These are phyloP conservation scores for Oegoconia quadripuncta DNA, from an alignment of 2,888 invertebrate genomes.

Conservation along the genomic window DNA sequence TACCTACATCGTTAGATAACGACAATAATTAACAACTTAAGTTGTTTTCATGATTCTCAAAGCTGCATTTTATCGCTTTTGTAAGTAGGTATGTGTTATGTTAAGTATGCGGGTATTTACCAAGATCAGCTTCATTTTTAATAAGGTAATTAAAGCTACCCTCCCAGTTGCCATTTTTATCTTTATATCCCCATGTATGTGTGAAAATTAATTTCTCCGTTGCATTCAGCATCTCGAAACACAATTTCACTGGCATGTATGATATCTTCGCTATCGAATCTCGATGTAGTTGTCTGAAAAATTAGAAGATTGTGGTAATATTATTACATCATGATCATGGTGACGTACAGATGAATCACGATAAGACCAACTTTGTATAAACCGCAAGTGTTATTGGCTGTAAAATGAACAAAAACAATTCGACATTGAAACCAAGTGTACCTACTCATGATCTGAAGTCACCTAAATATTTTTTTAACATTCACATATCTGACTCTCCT, in stretches of 20 bases:
- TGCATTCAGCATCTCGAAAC: constrained; percentile 66
- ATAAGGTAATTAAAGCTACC: constrained; percentile 55
- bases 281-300: constrained; percentile 54
- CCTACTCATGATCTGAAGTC: no score
- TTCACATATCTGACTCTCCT: no score
- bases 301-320: background rate
- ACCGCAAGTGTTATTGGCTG: no score
- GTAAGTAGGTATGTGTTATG: no score
- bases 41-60: no score
- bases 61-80: no score
- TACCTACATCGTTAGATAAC: no score
- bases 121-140: constrained; percentile 62
- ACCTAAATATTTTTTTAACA: no score
- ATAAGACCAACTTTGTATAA: no score
- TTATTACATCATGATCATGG: background rate
- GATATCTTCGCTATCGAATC: constrained; percentile 69
- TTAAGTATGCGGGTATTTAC: constrained; percentile 39
- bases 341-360: background rate
- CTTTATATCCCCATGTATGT: constrained; percentile 64
- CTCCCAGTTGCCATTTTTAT: constrained; percentile 64
- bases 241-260: constrained; percentile 56
- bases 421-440: no score
- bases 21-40: no score
- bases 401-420: no score
- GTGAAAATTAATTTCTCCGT: constrained; percentile 54